Evolutionary conservation across 2,888 invertebrate species (phyloP), one percentile per base, ranked within the genome.

Genomic region (Drosophila emarginata): DNA sequence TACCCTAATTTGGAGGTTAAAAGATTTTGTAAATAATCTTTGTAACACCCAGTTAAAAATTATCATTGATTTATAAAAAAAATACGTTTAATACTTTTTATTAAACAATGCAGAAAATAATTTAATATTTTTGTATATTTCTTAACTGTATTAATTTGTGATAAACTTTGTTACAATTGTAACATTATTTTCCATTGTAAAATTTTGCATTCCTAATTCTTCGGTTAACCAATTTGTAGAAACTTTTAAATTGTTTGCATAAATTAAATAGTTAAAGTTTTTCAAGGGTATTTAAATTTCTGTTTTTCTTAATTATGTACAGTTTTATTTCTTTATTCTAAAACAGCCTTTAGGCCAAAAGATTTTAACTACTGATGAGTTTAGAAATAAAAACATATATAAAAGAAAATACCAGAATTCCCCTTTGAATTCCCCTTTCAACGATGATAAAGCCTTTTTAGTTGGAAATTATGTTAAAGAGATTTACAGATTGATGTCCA

Each of bases 381-480:
- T 1, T 4, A 32, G 32, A 32, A 32, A 32, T 32, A 32, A 32
- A 32, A 32, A 32, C 32, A 32, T 32, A 12, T 18, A 11, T 18
- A 45, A 45, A 12, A 18, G 2, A 45, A 37, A n/a, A 37, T 37
- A 37, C n/a, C 37, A 45, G 21, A 45, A 21, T 45, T 21, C 11
- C 18, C 2, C 15, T 36, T 54, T 54, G 12, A 54, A 12, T 14
- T 26, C 26, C 15, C 14, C 12, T 36, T 11, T 32, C 2, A 54
- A 32, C 11, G 1, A 45, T 18, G 32, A 26, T 4, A 32, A 54
- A 36, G 14, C 28, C 18, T 9, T 36, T 54, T 18, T 36, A 12
- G 54, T 54, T 18, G 54, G 26, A 28, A 26, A 39, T 62, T 40
- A n/a, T 6, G 21, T 45, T 45, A 28, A 40, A 28, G 57, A 23